These are phyloP conservation scores for Epirrhoe tristata DNA, from an alignment of 2,888 invertebrate species.

Conservation along the genomic window DNA sequence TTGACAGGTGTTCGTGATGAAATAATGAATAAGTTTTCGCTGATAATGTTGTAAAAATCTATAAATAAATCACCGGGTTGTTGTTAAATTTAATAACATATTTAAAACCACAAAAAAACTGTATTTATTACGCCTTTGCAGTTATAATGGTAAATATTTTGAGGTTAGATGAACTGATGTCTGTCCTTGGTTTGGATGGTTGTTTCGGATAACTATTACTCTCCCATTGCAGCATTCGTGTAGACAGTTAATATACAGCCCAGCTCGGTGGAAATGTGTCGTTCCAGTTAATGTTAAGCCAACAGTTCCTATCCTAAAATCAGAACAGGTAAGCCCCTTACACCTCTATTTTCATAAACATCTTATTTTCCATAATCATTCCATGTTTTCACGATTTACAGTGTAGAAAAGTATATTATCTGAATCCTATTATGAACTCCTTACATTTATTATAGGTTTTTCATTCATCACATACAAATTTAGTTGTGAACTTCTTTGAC, in stretches of 20 bases:
- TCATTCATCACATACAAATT: conserved; percentile 38
- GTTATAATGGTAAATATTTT: conserved; percentile 60
- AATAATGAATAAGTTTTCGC: conserved; percentile 62
- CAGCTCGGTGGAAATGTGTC: conserved; percentile 78
- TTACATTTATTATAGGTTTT: conserved; percentile 16
- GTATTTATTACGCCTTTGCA: conserved; percentile 21
- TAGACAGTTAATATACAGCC: conserved; percentile 75
- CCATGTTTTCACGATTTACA: too few relatives aligned
- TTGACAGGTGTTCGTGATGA: conserved; percentile 65
- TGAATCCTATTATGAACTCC: background rate
- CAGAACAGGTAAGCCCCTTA: conserved; percentile 66
- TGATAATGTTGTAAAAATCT: conserved; percentile 60
- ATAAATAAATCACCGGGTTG: conserved; percentile 39
- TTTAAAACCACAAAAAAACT: conserved; percentile 8
- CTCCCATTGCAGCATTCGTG: conserved; percentile 74
- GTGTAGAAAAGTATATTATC: background rate
- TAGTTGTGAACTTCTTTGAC: background rate
- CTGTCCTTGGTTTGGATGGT: conserved; percentile 55
- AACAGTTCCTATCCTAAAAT: conserved; percentile 59
- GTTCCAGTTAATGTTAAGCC: conserved; percentile 71
- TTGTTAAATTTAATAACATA: conserved; percentile 25
- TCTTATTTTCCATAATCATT: background rate
- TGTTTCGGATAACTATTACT: conserved; percentile 33
- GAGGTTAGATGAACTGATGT: conserved; percentile 65
- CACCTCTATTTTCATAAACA: background rate